A percentile compares a stretch with the other conserved stretches of the same genome.
Conservation (phyloP, 2,888 invertebrate genomes). For the Incurvaria masculella region DNA sequence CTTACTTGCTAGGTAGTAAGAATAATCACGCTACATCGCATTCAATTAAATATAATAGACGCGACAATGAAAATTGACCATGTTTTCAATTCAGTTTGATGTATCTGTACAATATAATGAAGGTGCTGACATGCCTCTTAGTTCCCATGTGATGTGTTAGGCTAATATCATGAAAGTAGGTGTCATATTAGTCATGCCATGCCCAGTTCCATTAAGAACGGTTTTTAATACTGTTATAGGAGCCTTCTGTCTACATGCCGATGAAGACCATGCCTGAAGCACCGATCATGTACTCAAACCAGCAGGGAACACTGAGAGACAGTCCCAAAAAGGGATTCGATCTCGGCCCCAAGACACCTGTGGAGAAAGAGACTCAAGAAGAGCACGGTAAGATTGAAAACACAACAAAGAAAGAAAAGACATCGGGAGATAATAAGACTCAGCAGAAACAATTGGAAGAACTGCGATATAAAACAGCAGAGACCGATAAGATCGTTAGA, state of each 20-base stretch:
- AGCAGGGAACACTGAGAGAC: constrained; percentile 35
- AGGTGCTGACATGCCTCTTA: no score
- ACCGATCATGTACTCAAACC: constrained; percentile 29
- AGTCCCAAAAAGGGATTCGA: constrained; percentile 37
- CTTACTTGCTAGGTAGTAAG: no score
- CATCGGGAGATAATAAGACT: constrained; percentile 15
- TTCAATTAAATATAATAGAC: no score
- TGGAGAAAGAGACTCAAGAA: constrained; percentile 11
- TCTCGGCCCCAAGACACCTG: constrained; percentile 17
- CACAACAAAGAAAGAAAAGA: constrained; percentile 13
- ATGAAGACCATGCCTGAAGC: constrained; percentile 41
- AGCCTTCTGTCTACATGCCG: constrained; percentile 30
- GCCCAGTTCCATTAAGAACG: no score
- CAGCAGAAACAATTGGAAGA: constrained; percentile 15
- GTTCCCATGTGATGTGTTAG: no score
- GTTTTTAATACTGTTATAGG: no score
- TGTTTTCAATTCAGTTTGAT: no score
- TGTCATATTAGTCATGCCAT: no score
- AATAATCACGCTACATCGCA: no score
- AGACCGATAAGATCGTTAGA: constrained; percentile 1
- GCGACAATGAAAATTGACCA: no score
- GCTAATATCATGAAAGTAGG: no score
- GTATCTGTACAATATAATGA: no score
- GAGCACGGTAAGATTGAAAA: constrained; percentile 10
- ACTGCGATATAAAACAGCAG: constrained; percentile 1